phyloP scores from a whole-genome alignment of 1,140 invertebrate genomes.

The Kradibia gibbosae region DNA sequence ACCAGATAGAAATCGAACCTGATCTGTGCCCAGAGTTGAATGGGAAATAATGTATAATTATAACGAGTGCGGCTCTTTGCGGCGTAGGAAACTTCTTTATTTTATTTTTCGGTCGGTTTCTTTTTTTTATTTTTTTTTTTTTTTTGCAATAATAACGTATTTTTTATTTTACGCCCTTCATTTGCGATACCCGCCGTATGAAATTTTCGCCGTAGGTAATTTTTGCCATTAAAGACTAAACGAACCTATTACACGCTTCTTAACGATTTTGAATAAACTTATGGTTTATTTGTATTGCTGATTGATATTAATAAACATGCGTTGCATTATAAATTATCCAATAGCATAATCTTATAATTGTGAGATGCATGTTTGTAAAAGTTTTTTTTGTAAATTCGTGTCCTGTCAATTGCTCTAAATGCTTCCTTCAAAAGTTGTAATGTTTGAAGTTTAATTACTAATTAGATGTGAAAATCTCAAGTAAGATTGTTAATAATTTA shows the following conservation, averaged over 20 bases:
- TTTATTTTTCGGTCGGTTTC: background rate
- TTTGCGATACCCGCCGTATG: background rate
- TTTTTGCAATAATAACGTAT: conserved; percentile 14
- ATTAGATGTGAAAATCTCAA: background rate
- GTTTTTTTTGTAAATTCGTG: no score
- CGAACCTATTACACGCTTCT: no score
- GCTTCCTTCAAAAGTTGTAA: background rate
- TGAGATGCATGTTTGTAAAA: no score
- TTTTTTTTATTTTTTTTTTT: conserved; percentile 15
- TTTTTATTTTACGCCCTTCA: conserved; percentile 7
- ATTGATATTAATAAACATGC: no score
- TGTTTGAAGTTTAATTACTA: background rate
- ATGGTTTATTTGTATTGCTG: no score
- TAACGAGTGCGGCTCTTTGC: conserved; percentile 6
- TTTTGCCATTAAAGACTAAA: no score
- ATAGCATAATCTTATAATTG: no score
- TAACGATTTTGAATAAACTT: no score
- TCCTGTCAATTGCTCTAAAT: background rate
- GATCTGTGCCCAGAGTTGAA: conserved; percentile 50
- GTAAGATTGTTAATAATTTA: background rate
- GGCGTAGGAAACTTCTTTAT: conserved; percentile 1
- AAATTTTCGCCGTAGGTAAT: background rate
- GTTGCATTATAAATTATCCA: no score
- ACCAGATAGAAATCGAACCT: conserved; percentile 58
- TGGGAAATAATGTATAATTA: conserved; percentile 50